Conservation (phyloP, 2,888 invertebrate species). For the Papilio demoleus region DNA sequence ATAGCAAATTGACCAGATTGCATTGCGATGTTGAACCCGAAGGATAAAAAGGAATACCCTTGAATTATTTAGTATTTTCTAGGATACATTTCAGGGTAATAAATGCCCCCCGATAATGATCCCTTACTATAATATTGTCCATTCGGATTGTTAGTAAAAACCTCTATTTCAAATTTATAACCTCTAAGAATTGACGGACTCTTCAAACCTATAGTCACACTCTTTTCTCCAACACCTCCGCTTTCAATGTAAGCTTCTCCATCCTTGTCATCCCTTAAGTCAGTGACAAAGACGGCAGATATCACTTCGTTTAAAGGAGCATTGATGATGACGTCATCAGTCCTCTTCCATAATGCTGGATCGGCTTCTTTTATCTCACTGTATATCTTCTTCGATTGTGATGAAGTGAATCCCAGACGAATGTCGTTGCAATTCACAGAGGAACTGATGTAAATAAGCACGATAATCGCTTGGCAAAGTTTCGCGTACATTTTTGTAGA, state of each 20-base stretch:
- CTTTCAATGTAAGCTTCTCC: constrained; percentile 66
- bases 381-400: constrained; percentile 60
- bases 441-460: constrained; percentile 20
- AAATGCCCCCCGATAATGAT: too few relatives aligned
- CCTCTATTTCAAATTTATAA: constrained; percentile 70
- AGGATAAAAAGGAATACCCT: too few relatives aligned
- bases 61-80: constrained; percentile 33
- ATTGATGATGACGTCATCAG: constrained; percentile 63
- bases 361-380: constrained; percentile 65
- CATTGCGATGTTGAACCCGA: too few relatives aligned
- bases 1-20: too few relatives aligned
- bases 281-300: constrained; percentile 65
- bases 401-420: constrained; percentile 53
- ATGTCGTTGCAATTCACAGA: constrained; percentile 55
- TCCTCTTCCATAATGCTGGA: constrained; percentile 70
- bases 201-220: constrained; percentile 65
- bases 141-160: constrained; percentile 58
- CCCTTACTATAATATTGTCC: constrained; percentile 57
- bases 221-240: constrained; percentile 67
- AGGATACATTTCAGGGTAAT: constrained; percentile 41
- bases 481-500: constrained; percentile 44
- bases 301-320: constrained; percentile 64
- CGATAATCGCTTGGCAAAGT: constrained; percentile 18
- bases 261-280: constrained; percentile 66
- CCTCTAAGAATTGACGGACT: constrained; percentile 71